phyloP scores from a whole-genome alignment of 2,797 vertebrate species.

The Aythya fuligula region DNA sequence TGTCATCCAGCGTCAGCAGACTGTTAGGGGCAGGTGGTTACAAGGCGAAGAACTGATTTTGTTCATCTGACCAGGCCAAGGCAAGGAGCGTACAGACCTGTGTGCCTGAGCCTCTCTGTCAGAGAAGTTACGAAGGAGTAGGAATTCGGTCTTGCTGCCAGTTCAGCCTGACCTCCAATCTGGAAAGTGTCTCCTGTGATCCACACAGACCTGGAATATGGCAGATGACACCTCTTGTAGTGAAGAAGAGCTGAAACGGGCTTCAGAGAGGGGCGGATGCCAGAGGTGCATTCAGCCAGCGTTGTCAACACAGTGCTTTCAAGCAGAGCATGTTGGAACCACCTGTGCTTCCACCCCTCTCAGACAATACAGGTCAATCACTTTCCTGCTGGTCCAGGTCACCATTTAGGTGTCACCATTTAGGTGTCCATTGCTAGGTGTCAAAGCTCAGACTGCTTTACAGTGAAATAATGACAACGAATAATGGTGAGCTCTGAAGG shows the following conservation, averaged over 20 bases:
- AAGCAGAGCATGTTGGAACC: neutral
- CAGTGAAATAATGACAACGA: neutral
- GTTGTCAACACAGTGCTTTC: neutral
- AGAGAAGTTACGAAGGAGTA: neutral
- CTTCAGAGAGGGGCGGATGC: neutral
- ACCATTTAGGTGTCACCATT: too few species aligned
- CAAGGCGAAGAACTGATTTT: neutral
- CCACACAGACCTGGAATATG: neutral
- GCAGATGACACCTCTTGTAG: neutral
- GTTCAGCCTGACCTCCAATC: neutral
- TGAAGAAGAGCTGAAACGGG: neutral
- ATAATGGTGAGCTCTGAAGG: neutral
- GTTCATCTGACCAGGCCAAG: neutral
- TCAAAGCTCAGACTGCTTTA: neutral
- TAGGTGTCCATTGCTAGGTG: neutral
- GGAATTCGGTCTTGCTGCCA: neutral
- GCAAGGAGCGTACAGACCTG: neutral
- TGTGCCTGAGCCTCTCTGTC: neutral
- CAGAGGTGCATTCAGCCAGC: neutral
- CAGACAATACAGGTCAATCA: neutral
- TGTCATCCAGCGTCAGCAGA: neutral
- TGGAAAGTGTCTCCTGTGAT: neutral
- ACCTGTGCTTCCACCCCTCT: neutral
- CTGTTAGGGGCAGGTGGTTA: neutral
- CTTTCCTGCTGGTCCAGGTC: neutral